Evolutionary conservation across 2,888 invertebrate species (phyloP).

Genomic region (Euphydryas editha): DNA sequence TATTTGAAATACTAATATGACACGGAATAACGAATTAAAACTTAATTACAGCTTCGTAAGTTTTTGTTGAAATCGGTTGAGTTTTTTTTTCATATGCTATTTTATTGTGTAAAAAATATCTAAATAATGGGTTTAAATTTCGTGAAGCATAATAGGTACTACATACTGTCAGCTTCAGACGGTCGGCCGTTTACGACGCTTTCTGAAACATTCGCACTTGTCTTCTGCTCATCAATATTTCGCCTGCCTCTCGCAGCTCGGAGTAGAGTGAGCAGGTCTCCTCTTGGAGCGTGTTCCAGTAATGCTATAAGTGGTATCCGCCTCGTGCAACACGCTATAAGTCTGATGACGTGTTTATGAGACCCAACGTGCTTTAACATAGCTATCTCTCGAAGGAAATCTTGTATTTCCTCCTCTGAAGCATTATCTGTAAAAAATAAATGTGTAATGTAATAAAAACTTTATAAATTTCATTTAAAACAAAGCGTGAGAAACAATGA

Average conservation of each 20-base stretch:
- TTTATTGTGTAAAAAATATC: no score
- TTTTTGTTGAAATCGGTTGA: no score
- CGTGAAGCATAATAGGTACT: background rate
- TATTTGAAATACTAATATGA: no score
- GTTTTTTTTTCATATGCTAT: no score
- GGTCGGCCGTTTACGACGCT: constrained; percentile 61
- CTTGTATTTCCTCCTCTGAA: constrained; percentile 84
- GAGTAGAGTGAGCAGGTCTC: constrained; percentile 87
- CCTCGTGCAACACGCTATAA: constrained; percentile 89
- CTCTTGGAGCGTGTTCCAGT: constrained; percentile 91
- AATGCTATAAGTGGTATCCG: constrained; percentile 88
- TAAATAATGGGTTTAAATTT: no score
- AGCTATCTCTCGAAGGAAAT: constrained; percentile 90
- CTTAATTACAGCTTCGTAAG: no score
- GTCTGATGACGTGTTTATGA: constrained; percentile 89
- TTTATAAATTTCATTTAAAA: background rate
- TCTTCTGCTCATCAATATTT: constrained; percentile 59
- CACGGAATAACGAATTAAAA: no score
- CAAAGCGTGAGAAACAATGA: no score
- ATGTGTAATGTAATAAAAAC: background rate
- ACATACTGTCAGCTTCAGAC: constrained; percentile 85
- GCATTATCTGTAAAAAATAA: constrained; percentile 73
- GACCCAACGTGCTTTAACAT: constrained; percentile 90
- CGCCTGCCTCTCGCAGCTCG: constrained; percentile 74
- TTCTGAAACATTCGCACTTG: constrained; percentile 75